Evolutionary conservation across 2,888 invertebrate genomes (phyloP), one percentile per base, ranked within the genome.

Genomic region (Ischnura elegans): DNA sequence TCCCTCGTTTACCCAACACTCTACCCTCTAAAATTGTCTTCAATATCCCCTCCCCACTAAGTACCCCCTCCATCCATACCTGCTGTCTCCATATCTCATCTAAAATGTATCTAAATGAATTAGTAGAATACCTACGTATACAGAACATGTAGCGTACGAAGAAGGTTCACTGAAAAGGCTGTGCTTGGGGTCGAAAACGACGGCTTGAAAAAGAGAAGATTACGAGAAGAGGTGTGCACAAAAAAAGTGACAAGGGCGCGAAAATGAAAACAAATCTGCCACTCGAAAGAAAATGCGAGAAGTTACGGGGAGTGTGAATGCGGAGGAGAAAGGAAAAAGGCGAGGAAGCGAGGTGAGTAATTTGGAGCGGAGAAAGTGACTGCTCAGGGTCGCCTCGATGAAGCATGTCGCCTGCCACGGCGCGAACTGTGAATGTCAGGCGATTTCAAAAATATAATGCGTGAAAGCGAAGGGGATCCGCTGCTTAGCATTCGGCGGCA

Each of bases 391-490:
- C 61, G 25, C 29, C 76, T 25, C 76, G 36, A 36, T 36, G 76
- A 76, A n/a, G 76, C 36, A 36, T 25, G 61, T 61, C 61, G 61
- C 61, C 61, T 25, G 61, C 61, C 76, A 36, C 29, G 76, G 76
- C 0, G 36, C 29, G 36, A 76, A 36, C 76, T 76, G 36, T 13
- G 25, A 36, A 76, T 36, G 76, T 29, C 76, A 36, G 61, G n/a
- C 61, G 61, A 61, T 61, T 61, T 61, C 25, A 25, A n/a, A n/a
- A 61, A 61, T 61, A 61, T 61, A 61, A 61, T 61, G 61, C 61
- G n/a, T 61, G 25, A 61, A 61, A 61, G 61, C n/a, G 61, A 61
- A 61, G 61, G 61, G 61, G 25, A 61, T 61, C n/a, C 61, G 5
- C 61, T 21, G 8, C 61, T 25, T 61, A 6, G 16, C 25, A 6